Evolutionary conservation across 2,797 vertebrate genomes (phyloP), one percentile per base, ranked within the genome.

Genomic region (Sebastes vulpes): DNA sequence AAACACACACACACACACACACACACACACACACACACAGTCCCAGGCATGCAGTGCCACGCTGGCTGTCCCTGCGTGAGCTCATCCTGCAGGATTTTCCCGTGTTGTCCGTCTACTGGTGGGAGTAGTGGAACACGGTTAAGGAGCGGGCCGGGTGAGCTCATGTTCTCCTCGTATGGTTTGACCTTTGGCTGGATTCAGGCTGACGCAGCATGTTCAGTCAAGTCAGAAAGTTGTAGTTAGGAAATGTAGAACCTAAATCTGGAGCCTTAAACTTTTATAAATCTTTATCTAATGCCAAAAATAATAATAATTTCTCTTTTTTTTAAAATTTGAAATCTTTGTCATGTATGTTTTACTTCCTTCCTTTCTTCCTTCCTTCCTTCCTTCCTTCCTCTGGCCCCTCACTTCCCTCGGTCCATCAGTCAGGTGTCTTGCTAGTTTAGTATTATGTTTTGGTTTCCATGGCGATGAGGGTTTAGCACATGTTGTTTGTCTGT

Each of bases 401-500:
- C 32, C 56, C 78, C 35, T 86, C 65, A 21, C 68, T 66, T 57
- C 16, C 25, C 42, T 65, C 18, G 3, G 59, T 79, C 66, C 53
- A 64, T 79, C 76, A 73, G 86, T 86, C 81, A 86, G 79, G 85
- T 92, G 86, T 88, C 69, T 86, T 38, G 29, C 75, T 76, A 68
- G 73, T 61, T 53, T 46, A 82, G 78, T 80, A 57, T 88, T 80
- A 84, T 89, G 76, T 78, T 85, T 86, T 74, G 77, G 91, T 93
- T 86, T 90, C 92, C 86, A 90, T 90, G 75, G 82, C 9, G 4
- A 92, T 77, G 23, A 66, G 57, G 81, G 85, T 92, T 91, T 87
- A 82, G 89, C 80, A 85, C 82, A 81, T 87, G 85, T 81, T 90
- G 85, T 86, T 89, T 90, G 85, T 89, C 75, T 89, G 79, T 83